Evolutionary conservation across 35 echinoderm and acorn worm species (phyloP), one percentile per base, ranked within the genome.

Genomic region (Holothuria glaberrima): DNA sequence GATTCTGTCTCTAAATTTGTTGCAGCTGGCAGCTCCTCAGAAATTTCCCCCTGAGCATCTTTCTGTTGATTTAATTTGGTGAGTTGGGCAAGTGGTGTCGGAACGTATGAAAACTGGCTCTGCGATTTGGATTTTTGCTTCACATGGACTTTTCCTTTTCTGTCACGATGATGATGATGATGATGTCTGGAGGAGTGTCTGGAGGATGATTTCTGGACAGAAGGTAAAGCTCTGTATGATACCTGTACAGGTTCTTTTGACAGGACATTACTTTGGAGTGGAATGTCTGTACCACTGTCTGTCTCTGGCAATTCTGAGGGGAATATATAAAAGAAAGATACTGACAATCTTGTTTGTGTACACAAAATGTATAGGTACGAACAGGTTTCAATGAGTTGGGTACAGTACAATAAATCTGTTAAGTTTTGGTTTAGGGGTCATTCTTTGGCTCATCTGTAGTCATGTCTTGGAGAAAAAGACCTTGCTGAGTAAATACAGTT

Each of bases 181-280:
- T 57, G 80, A 20, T 63, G 52, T 33, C 19, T 26, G 0, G 66
- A 69, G 25, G 66, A 69, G 66, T 69, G 66, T 22, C 28, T 59
- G 20, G 54, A 31, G 13, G 57, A 61, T 20, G 80, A 33, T 63
- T 84, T 84, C 24, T 48, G 80, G 14, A 63, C 30, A 17, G 80
- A 84, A 4, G 80, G 80, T 22, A 84, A 36, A 7, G 80, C 80
- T 84, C 58, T 84, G 57, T 84, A 84, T 13, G 80, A 84, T 20
- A 84, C 57, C n/a, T 84, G 80, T 26, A 78, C 33, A 27, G 80
- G 25, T 61, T 84, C 57, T 84, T 84, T 84, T 41, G 28, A 46
- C 27, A 26, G 4, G 9, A 16, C 46, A 19, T 21, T 22, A 22
- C 21, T 28, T 61, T 30, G 7, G 31, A 2, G 30, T 84, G 80